Conservation (phyloP, 2,797 vertebrate species). For the Ibycter americanus region DNA sequence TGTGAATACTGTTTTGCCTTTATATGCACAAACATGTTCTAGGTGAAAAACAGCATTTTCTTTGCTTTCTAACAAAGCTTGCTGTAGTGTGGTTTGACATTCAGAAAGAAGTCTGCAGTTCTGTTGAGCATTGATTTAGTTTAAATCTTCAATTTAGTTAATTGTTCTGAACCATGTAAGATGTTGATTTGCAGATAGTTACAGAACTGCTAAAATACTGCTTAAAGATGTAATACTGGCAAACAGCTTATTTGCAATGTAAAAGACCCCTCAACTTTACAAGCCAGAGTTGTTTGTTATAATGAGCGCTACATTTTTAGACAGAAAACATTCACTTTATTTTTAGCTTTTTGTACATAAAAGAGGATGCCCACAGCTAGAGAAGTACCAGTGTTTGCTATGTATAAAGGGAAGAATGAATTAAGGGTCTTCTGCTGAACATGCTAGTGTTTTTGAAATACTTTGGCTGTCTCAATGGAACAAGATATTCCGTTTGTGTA, state of each 20-base stretch:
- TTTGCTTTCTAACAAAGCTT: constrained; percentile 44
- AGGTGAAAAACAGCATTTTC: constrained; percentile 2
- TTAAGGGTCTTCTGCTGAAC: background rate
- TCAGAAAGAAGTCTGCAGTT: constrained; percentile 2
- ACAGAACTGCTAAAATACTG: background rate
- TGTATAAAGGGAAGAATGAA: background rate
- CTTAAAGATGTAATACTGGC: background rate
- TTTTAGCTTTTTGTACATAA: background rate
- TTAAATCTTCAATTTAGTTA: background rate
- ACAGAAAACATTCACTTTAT: background rate
- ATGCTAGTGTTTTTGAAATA: background rate
- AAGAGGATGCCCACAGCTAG: background rate
- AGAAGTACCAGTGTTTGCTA: background rate
- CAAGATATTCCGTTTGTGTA: background rate
- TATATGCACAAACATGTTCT: background rate
- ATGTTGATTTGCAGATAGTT: constrained; percentile 4
- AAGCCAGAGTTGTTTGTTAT: background rate
- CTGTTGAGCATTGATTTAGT: background rate
- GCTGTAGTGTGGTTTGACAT: background rate
- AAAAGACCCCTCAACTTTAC: background rate
- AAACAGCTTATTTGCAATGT: background rate
- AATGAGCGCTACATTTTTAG: background rate
- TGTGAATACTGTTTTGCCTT: constrained; percentile 17
- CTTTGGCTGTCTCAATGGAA: background rate
- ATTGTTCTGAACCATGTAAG: background rate